Conservation (phyloP, 2,113 vertebrate species). For the Crotalus helleri region DNA sequence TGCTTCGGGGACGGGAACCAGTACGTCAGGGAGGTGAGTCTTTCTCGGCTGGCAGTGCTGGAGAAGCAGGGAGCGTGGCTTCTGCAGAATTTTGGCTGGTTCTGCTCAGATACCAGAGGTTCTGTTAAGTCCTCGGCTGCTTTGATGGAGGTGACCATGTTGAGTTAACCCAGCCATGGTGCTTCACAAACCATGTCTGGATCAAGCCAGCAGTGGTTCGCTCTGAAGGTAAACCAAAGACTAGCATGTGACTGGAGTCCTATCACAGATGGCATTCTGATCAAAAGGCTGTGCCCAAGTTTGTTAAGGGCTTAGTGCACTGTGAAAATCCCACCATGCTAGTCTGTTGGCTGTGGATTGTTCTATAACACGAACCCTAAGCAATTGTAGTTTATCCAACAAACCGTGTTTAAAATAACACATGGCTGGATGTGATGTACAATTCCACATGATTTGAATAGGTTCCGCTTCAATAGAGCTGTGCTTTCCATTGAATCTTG, state of each 20-base stretch:
- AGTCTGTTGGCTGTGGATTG: background rate
- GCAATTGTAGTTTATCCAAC: background rate
- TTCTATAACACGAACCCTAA: background rate
- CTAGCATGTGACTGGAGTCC: background rate
- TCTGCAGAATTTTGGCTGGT: background rate
- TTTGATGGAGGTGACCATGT: background rate
- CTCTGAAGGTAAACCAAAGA: background rate
- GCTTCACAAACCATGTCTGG: background rate
- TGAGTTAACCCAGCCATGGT: background rate
- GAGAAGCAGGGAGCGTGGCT: background rate
- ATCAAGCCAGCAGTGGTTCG: background rate
- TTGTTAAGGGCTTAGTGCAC: too few species aligned
- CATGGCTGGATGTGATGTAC: background rate
- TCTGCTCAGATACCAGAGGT: background rate
- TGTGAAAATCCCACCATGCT: background rate
- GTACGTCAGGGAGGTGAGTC: constrained; percentile 93
- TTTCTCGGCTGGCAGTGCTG: background rate
- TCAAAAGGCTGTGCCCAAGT: background rate
- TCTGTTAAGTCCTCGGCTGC: background rate
- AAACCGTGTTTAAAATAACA: background rate
- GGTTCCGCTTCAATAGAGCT: constrained; percentile 12
- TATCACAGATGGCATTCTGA: background rate
- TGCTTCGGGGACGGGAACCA: constrained; percentile 98
- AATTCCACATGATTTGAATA: background rate
- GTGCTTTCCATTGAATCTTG: constrained; percentile 16